phyloP scores from a whole-genome alignment of 2,888 invertebrate genomes.

The Stenodera caucasica region DNA sequence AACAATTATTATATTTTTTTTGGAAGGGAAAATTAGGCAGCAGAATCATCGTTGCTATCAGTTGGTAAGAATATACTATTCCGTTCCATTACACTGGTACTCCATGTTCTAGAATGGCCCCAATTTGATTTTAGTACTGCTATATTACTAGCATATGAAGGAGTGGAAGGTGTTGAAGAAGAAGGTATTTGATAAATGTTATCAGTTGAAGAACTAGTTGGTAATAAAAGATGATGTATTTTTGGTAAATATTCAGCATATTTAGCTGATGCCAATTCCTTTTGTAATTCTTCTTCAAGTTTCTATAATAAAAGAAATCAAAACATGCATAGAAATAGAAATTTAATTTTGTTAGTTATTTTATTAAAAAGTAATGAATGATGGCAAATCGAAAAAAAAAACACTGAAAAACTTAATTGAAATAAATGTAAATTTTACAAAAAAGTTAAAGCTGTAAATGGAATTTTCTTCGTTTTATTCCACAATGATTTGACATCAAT shows the following conservation, averaged over 20 bases:
- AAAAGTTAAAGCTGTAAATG: too few species aligned
- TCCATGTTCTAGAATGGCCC: constrained; percentile 53
- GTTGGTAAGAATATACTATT: constrained; percentile 32
- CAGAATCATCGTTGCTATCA: constrained; percentile 41
- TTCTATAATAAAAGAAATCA: constrained; percentile 59
- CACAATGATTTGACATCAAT: too few species aligned
- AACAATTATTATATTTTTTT: too few species aligned
- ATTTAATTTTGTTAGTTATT: not conserved
- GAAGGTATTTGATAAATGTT: constrained; percentile 29
- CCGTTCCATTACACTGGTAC: constrained; percentile 44
- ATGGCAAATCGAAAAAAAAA: too few species aligned
- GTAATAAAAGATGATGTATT: constrained; percentile 38
- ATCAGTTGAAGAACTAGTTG: constrained; percentile 40
- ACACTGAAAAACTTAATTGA: not conserved
- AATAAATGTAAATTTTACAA: not conserved
- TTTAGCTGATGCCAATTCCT: constrained; percentile 55
- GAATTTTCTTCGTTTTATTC: too few species aligned
- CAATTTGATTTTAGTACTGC: constrained; percentile 40
- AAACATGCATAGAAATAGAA: constrained; percentile 21
- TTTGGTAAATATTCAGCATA: constrained; percentile 51
- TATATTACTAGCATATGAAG: constrained; percentile 41
- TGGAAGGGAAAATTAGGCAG: too few species aligned
- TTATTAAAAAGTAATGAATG: too few species aligned
- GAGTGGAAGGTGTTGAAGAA: constrained; percentile 50
- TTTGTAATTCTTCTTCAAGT: constrained; percentile 58